These are phyloP conservation scores for Eulemur macaco DNA, from an alignment of 2,113 vertebrate genomes.

Conservation along the genomic window DNA sequence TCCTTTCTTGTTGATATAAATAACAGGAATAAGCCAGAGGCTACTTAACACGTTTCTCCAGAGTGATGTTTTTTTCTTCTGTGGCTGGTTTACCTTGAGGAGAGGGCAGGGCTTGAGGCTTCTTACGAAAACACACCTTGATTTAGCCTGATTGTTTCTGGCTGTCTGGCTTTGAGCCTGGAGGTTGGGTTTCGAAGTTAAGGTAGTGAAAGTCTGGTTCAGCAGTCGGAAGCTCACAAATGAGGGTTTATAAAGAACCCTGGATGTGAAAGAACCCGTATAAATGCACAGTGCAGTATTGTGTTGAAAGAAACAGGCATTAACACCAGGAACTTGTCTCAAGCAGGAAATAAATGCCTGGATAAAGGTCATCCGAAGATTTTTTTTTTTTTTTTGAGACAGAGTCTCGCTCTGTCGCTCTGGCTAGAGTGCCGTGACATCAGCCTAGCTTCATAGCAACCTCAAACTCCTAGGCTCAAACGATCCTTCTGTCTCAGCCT, in stretches of 20 bases:
- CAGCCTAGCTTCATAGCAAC: no score
- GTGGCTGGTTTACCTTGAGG: slow-evolving; percentile 14
- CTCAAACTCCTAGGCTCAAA: no score
- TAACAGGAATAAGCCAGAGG: neutral
- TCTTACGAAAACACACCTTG: neutral
- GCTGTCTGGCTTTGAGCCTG: slow-evolving; percentile 37
- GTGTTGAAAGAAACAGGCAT: neutral
- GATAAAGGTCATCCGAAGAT: neutral
- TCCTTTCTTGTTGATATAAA: neutral
- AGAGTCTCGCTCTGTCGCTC: no score
- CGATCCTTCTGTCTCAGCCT: neutral
- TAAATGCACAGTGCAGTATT: neutral
- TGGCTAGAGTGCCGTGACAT: no score
- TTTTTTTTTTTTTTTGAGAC: neutral
- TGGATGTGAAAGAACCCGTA: neutral
- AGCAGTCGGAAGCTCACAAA: neutral
- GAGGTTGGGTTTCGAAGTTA: slow-evolving; percentile 23
- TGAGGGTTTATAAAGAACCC: neutral
- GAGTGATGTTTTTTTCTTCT: neutral
- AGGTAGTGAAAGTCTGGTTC: neutral
- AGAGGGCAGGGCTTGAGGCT: neutral
- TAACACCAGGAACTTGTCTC: neutral
- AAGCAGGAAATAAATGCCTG: neutral
- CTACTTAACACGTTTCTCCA: neutral
- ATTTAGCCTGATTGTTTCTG: neutral